phyloP scores from a whole-genome alignment of 2,113 vertebrate genomes.

The Semnopithecus entellus region DNA sequence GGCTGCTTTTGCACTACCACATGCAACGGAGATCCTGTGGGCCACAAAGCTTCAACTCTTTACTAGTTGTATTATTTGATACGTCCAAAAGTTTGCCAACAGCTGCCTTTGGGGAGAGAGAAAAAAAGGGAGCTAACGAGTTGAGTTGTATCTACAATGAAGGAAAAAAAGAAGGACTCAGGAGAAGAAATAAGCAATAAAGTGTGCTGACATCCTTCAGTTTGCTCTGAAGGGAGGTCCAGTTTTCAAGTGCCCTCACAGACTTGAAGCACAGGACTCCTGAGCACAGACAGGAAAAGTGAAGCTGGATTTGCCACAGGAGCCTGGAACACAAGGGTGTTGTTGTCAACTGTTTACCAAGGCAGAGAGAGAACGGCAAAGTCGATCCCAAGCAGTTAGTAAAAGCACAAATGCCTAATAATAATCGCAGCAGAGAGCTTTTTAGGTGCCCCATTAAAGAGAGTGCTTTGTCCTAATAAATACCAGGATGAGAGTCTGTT shows the following conservation, averaged over 20 bases:
- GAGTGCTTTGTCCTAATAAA: constrained; percentile 87
- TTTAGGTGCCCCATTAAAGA: constrained; percentile 85
- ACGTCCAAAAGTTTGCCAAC: neutral
- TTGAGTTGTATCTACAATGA: neutral
- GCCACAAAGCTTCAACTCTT: neutral
- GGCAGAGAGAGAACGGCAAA: constrained; percentile 83
- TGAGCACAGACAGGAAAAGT: neutral
- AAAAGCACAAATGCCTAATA: constrained; percentile 84
- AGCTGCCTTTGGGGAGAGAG: neutral
- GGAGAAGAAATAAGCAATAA: neutral
- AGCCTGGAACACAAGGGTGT: neutral
- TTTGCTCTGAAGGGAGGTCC: neutral
- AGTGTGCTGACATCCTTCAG: neutral
- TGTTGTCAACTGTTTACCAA: constrained; percentile 59
- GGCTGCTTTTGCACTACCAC: neutral
- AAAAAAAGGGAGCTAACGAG: neutral
- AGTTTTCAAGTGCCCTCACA: neutral
- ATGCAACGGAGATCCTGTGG: neutral
- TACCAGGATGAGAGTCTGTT: constrained; percentile 81
- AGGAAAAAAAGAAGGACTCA: neutral
- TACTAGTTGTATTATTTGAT: neutral
- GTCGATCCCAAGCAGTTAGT: constrained; percentile 83
- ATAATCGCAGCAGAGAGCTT: constrained; percentile 83
- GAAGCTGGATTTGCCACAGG: neutral
- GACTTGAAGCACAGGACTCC: neutral